These are phyloP conservation scores for Plectrocnemia conspersa DNA, from an alignment of 1,140 invertebrate species.

Conservation along the genomic window DNA sequence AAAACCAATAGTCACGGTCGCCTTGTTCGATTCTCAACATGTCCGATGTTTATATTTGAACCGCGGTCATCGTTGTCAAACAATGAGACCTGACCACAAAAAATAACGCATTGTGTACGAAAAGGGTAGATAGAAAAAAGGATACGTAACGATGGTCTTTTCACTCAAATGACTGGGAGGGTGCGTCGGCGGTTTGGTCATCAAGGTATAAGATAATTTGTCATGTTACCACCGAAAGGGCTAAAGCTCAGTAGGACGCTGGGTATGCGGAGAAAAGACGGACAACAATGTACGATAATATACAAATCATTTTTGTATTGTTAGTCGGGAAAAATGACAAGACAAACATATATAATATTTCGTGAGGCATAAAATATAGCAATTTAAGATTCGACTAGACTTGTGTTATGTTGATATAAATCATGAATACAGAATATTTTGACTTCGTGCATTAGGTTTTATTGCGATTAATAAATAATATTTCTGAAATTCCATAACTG, in stretches of 20 bases:
- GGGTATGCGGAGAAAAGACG: background rate
- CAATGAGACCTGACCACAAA: slow-evolving; percentile 21
- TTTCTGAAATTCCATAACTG: no score
- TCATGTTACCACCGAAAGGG: slow-evolving; percentile 26
- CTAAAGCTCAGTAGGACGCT: slow-evolving; percentile 6
- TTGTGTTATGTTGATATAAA: no score
- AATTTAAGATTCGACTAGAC: no score
- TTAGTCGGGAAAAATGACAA: background rate
- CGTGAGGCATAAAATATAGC: no score
- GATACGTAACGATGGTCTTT: slow-evolving; percentile 9
- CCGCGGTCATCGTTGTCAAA: slow-evolving; percentile 33
- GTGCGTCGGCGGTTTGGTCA: slow-evolving; percentile 17
- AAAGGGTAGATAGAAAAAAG: slow-evolving; percentile 3
- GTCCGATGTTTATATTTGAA: slow-evolving; percentile 33
- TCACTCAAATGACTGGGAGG: slow-evolving; percentile 19
- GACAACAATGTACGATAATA: background rate
- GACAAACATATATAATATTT: no score
- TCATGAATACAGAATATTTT: no score
- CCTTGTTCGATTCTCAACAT: slow-evolving; percentile 25
- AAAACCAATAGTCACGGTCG: slow-evolving; percentile 31
- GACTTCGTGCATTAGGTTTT: no score
- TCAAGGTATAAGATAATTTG: slow-evolving; percentile 30
- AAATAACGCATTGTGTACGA: slow-evolving; percentile 21
- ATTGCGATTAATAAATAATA: no score
- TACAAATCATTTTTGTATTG: slow-evolving; percentile 1